Evolutionary conservation across 2,797 vertebrate genomes (phyloP), one percentile per base, ranked within the genome.

Genomic region (Clarias fuscus): DNA sequence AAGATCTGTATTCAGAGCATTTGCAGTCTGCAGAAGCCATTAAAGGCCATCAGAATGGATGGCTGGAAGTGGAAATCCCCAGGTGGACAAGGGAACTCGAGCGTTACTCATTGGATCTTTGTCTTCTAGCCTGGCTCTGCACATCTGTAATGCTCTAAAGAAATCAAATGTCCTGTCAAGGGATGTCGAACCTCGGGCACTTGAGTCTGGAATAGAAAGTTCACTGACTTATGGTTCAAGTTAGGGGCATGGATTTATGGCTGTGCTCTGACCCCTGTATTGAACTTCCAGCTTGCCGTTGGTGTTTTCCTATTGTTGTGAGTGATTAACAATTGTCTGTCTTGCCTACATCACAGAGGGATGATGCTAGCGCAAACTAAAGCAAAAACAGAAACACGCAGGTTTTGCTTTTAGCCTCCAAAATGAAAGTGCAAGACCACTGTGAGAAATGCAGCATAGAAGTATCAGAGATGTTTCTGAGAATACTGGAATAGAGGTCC

Each of bases 1-100:
- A 93, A 93, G 88, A 90, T 91, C 89, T 91, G 92, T 90, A 93
- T 87, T 89, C 86, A 82, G 91, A 90, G 88, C 86, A 30, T 93
- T 91, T 73, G 88, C 90, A 86, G 91, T 92, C 86, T 92, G 95
- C 93, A 94, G 90, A 92, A 93, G 90, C 93, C 90, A 94, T 95
- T 94, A 93, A 89, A 93, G 91, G 92, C 92, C 92, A 90, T 90
- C 83, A 91, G 88, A 91, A 91, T 92, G 88, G 92, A 93, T 92
- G 88, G 7, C 90, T 87, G 87, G 27, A 30, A 62, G 11, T 83
- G 75, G 58, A 86, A 86, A 91, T 92, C 33, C 83, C 91, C 91
- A 93, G 93, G 91, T 93, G 91, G 89, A 90, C 62, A 81, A 62
- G 81, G 87, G 89, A 91, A 90, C 86, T 91, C 89, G 92, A 90